phyloP scores from a whole-genome alignment of 2,113 vertebrate genomes.

The Electrona antarctica region DNA sequence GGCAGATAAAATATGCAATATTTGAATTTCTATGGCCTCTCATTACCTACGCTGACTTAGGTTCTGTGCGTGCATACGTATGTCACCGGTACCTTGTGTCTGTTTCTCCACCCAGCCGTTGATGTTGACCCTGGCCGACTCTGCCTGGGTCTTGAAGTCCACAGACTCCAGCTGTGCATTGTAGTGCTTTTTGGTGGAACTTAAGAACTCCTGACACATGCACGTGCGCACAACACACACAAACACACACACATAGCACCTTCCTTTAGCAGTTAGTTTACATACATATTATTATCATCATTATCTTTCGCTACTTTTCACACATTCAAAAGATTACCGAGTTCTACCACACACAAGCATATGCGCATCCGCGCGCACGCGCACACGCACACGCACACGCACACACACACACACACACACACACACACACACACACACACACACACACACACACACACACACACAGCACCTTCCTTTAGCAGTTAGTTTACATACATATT shows the following conservation, averaged over 20 bases:
- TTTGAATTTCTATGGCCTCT: too few relatives aligned
- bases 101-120: slow-evolving; percentile 79
- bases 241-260: not conserved
- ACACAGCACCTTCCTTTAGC: slow-evolving; percentile 71
- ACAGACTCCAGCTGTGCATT: slow-evolving; percentile 73
- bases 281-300: too few relatives aligned
- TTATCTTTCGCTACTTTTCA: too few relatives aligned
- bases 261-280: too few relatives aligned
- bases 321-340: too few relatives aligned
- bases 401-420: too few relatives aligned
- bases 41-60: too few relatives aligned
- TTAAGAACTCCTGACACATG: slow-evolving; percentile 77
- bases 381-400: not conserved
- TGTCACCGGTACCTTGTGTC: slow-evolving; percentile 69
- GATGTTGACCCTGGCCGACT: slow-evolving; percentile 70
- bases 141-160: slow-evolving; percentile 59
- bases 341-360: not conserved
- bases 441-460: not conserved
- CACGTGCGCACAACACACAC: slow-evolving; percentile 33
- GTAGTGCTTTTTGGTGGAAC: slow-evolving; percentile 66
- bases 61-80: not conserved
- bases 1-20: too few relatives aligned
- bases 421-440: too few relatives aligned
- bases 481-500: too few relatives aligned
- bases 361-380: too few relatives aligned